Percentiles rank a stretch among this genome's conserved stretches.
These are phyloP conservation scores for Odontamblyopus lacepedii DNA, from an alignment of 2,797 vertebrate species.

Conservation along the genomic window DNA sequence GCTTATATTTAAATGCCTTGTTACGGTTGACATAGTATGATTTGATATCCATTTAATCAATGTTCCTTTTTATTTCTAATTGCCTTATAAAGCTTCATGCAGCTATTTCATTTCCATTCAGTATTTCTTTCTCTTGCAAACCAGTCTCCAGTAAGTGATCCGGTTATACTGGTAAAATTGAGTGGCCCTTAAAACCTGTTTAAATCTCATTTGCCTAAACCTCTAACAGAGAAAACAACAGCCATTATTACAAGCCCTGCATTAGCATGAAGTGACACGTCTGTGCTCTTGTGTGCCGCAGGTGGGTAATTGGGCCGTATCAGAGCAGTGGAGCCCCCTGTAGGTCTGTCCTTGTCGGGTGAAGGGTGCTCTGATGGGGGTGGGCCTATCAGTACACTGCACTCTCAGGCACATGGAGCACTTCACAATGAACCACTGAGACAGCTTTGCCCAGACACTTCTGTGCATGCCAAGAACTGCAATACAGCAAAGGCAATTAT, in stretches of 20 bases:
- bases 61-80: slow-evolving; percentile 15
- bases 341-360: slow-evolving; percentile 3
- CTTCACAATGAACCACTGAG: slow-evolving; percentile 67
- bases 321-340: slow-evolving; percentile 34
- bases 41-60: slow-evolving; percentile 22
- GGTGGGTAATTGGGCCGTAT: slow-evolving; percentile 74
- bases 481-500: not conserved
- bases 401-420: slow-evolving; percentile 58
- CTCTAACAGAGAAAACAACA: slow-evolving; percentile 61
- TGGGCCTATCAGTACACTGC: slow-evolving; percentile 51
- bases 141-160: slow-evolving; percentile 32
- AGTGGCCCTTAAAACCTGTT: slow-evolving; percentile 54
- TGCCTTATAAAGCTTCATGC: slow-evolving; percentile 26
- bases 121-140: slow-evolving; percentile 42
- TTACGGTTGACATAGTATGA: slow-evolving; percentile 28
- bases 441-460: slow-evolving; percentile 36
- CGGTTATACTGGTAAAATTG: slow-evolving; percentile 40
- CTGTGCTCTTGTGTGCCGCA: slow-evolving; percentile 62
- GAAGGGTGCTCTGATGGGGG: slow-evolving; percentile 27
- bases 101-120: slow-evolving; percentile 14
- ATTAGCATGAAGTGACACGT: slow-evolving; percentile 64
- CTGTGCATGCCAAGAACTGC: not conserved
- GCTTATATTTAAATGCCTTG: slow-evolving; percentile 2
- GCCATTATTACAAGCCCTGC: slow-evolving; percentile 50
- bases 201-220: slow-evolving; percentile 62